A percentile compares a stretch with the other conserved stretches of the same genome.
Evolutionary conservation across 2,888 invertebrate genomes (phyloP).

Genomic region (Anthoptus insignis): DNA sequence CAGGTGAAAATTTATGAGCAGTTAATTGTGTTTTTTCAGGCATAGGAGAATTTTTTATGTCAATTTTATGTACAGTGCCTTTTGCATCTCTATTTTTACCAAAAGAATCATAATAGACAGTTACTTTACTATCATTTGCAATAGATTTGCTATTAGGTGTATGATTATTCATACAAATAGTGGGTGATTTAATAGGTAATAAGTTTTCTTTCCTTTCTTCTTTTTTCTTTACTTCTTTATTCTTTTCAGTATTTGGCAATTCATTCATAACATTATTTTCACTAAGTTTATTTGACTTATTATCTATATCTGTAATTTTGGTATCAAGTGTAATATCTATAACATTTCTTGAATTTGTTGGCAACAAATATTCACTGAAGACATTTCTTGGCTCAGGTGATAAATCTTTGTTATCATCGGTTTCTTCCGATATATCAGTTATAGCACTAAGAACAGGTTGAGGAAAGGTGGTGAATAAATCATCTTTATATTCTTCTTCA

Average conservation of each 20-base stretch:
- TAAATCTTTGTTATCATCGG: not conserved
- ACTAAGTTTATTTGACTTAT: conserved; percentile 34
- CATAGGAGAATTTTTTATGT: not conserved
- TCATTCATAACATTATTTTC: not conserved
- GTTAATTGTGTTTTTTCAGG: conserved; percentile 14
- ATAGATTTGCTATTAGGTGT: not conserved
- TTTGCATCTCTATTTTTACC: not conserved
- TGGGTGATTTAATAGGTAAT: not conserved
- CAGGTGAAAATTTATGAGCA: conserved; percentile 2
- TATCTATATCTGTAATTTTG: not conserved
- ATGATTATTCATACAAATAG: not conserved
- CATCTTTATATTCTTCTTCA: conserved; percentile 42
- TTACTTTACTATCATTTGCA: not conserved
- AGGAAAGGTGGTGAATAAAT: conserved; percentile 29
- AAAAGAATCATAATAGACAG: not conserved
- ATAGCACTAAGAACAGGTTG: conserved; percentile 31
- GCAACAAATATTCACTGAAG: not conserved
- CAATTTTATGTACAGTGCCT: not conserved
- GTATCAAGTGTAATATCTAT: not conserved
- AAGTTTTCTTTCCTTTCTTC: not conserved
- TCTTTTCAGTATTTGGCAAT: conserved; percentile 2
- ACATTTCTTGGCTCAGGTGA: not conserved
- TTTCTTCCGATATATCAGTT: not conserved
- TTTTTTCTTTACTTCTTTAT: not conserved
- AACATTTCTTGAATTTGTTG: not conserved